These are phyloP conservation scores for Globodera ellingtonae DNA, from an alignment of 1,140 invertebrate species.

Conservation along the genomic window DNA sequence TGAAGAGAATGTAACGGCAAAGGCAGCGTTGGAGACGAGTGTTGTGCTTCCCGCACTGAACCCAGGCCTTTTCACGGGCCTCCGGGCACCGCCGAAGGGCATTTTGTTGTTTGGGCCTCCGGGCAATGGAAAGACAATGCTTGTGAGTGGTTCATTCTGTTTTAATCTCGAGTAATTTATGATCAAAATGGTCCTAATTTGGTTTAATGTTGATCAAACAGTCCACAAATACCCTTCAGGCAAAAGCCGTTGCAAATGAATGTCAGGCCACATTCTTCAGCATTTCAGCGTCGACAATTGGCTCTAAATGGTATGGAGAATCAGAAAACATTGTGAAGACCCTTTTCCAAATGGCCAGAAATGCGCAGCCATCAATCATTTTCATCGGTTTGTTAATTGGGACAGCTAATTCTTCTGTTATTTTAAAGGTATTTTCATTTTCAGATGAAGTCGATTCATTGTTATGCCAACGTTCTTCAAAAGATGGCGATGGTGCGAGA, in stretches of 20 bases:
- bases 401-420: constrained; percentile 31
- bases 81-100: constrained; percentile 87
- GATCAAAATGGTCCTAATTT: neutral
- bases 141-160: constrained; percentile 63
- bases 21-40: constrained; percentile 31
- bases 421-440: constrained; percentile 18
- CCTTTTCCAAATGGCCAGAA: constrained; percentile 68
- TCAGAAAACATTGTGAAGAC: constrained; percentile 69
- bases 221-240: constrained; percentile 51
- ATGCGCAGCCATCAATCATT: constrained; percentile 13
- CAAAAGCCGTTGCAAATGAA: constrained; percentile 70
- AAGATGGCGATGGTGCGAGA: constrained; percentile 86
- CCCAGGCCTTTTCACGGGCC: constrained; percentile 78
- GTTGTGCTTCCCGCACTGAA: constrained; percentile 35
- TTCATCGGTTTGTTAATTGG: constrained; percentile 83
- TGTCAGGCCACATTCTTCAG: constrained; percentile 68
- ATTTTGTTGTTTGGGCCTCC: constrained; percentile 92
- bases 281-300: constrained; percentile 67
- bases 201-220: too few relatives aligned
- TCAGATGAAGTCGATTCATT: constrained; percentile 88
- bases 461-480: constrained; percentile 81
- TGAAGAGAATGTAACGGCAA: constrained; percentile 37
- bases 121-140: constrained; percentile 84
- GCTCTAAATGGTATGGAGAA: constrained; percentile 67
- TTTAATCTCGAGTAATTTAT: neutral